These are phyloP conservation scores for Zonitis immaculata DNA, from an alignment of 2,888 invertebrate species.

Conservation along the genomic window DNA sequence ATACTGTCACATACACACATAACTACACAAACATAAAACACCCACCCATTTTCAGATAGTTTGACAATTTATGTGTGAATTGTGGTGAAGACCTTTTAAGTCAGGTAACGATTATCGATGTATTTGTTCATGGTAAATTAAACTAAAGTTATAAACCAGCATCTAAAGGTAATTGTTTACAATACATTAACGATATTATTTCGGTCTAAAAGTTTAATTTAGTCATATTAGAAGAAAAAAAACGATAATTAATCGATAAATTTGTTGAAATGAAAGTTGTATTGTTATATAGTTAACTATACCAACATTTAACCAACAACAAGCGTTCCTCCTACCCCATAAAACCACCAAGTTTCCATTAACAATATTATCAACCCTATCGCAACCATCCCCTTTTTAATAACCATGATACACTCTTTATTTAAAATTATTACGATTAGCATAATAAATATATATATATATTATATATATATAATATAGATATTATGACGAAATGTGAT, in stretches of 20 bases:
- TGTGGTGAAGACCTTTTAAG: conserved; percentile 7
- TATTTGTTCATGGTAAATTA: conserved; percentile 11
- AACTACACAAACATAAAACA: neutral
- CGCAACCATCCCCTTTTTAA: neutral
- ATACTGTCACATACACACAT: neutral
- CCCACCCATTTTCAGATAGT: neutral
- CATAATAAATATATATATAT: too few species aligned
- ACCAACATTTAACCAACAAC: neutral
- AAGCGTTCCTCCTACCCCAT: neutral
- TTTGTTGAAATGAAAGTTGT: neutral
- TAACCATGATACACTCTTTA: too few species aligned
- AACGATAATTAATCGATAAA: too few species aligned
- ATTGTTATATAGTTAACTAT: neutral
- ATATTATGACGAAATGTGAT: neutral
- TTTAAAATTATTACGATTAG: too few species aligned
- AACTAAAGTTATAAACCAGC: conserved; percentile 8
- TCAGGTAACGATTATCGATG: conserved; percentile 11
- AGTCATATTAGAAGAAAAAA: too few species aligned
- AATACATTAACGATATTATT: conserved; percentile 7
- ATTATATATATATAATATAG: too few species aligned
- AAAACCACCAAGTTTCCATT: neutral
- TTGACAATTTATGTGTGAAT: conserved; percentile 13
- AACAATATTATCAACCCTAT: neutral
- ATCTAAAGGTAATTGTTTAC: conserved; percentile 6
- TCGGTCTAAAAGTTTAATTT: too few species aligned